These are phyloP conservation scores for Leuciscus idus DNA, from an alignment of 2,113 vertebrate species.

Conservation along the genomic window DNA sequence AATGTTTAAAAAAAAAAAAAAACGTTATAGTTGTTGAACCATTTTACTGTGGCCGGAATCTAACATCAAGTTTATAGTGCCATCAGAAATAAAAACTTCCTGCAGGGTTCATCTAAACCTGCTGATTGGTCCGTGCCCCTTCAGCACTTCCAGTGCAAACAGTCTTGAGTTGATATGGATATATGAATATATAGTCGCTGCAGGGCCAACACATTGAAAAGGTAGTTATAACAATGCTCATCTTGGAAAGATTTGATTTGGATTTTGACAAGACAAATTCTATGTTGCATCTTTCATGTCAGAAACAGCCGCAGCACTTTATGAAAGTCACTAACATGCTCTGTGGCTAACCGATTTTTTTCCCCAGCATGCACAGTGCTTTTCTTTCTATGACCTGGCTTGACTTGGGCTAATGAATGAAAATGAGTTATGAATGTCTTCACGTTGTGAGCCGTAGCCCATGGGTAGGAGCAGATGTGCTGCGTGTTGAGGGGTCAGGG, in stretches of 20 bases:
- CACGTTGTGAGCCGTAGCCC: not conserved
- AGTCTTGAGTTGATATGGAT: not conserved
- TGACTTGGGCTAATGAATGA: conserved; percentile 1
- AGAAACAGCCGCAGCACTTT: not conserved
- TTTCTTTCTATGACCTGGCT: not conserved
- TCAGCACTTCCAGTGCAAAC: no score
- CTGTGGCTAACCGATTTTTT: not conserved
- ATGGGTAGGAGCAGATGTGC: conserved; percentile 39
- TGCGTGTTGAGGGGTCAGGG: conserved; percentile 17
- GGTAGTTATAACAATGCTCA: not conserved
- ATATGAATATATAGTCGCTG: not conserved
- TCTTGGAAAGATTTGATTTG: conserved; percentile 12
- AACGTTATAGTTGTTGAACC: no score
- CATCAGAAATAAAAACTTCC: no score
- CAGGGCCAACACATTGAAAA: not conserved
- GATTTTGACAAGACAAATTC: not conserved
- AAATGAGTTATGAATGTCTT: conserved; percentile 7
- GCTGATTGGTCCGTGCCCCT: no score
- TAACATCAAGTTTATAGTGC: no score
- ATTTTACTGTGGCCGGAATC: no score
- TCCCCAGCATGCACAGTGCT: conserved; percentile 1
- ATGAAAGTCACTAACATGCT: conserved; percentile 23
- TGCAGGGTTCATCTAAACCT: no score
- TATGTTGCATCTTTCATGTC: not conserved
- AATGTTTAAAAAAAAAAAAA: no score